Percentiles rank a stretch among this genome's conserved stretches.
phyloP scores from a whole-genome alignment of 2,888 invertebrate species.

The Calliphora vomitoria region DNA sequence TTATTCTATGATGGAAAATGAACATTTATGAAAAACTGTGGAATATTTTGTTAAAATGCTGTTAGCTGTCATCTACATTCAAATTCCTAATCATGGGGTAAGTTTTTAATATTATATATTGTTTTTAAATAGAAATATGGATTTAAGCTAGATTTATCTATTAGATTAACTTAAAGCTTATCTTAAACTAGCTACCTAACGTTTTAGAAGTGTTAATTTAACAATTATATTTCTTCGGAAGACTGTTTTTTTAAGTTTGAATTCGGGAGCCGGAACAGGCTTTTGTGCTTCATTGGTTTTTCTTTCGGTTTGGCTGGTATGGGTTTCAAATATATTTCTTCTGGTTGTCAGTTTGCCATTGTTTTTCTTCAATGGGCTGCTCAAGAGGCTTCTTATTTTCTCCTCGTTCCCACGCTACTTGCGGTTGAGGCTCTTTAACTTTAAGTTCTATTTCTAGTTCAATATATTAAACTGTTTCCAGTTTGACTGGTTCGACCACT shows the following conservation, averaged over 20 bases:
- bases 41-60: no score
- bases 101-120: no score
- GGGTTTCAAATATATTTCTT: conserved; percentile 83
- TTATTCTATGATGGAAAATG: no score
- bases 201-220: no score
- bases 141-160: no score
- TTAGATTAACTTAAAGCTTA: no score
- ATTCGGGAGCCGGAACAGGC: conserved; percentile 78
- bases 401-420: conserved; percentile 83
- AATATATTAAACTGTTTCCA: conserved; percentile 82
- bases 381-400: conserved; percentile 84
- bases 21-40: no score
- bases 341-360: conserved; percentile 84
- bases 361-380: conserved; percentile 82
- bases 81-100: no score
- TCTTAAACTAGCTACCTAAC: no score
- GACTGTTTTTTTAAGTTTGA: conserved; percentile 79
- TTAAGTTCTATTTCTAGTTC: conserved; percentile 81
- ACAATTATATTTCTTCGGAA: conserved; percentile 79
- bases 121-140: no score
- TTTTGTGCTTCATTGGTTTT: conserved; percentile 79
- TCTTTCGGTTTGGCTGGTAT: conserved; percentile 82
- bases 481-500: conserved; percentile 79
- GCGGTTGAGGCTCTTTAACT: conserved; percentile 78
- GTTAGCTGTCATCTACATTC: no score